A percentile compares a stretch with the other conserved stretches of the same genome.
phyloP scores from a whole-genome alignment of 2,797 vertebrate species.

The Sebastes melanostomus region DNA sequence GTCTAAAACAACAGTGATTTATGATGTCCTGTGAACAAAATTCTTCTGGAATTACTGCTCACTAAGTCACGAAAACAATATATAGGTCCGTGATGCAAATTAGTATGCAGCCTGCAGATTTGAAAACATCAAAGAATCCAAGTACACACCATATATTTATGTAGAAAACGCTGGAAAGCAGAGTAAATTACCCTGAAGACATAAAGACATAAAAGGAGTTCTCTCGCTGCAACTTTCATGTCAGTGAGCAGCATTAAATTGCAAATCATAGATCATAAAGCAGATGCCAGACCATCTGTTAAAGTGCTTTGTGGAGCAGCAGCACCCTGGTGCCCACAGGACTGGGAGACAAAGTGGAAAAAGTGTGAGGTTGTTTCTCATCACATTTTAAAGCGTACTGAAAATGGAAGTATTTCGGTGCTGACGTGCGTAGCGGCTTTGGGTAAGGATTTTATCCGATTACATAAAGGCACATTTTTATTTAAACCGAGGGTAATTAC shows the following conservation, averaged over 20 bases:
- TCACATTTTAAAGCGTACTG: constrained; percentile 59
- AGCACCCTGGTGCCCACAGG: constrained; percentile 63
- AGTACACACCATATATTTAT: constrained; percentile 48
- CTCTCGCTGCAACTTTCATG: constrained; percentile 63
- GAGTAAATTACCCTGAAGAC: constrained; percentile 61
- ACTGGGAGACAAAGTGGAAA: constrained; percentile 65
- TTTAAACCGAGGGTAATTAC: constrained; percentile 20
- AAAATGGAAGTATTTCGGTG: constrained; percentile 50
- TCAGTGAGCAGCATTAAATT: constrained; percentile 74
- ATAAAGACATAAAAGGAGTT: constrained; percentile 70
- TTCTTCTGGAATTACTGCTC: constrained; percentile 40
- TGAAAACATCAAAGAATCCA: constrained; percentile 52
- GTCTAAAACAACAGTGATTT: constrained; percentile 39
- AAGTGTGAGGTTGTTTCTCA: constrained; percentile 62
- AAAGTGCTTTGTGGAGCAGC: constrained; percentile 74
- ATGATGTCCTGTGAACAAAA: constrained; percentile 30
- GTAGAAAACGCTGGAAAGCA: constrained; percentile 57
- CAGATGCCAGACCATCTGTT: constrained; percentile 82
- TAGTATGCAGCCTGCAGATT: constrained; percentile 53
- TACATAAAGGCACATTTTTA: constrained; percentile 36
- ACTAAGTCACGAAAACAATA: constrained; percentile 39
- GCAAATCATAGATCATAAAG: constrained; percentile 80
- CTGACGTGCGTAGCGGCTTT: constrained; percentile 23
- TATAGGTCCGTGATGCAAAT: constrained; percentile 37
- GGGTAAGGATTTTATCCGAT: constrained; percentile 38